Conservation (phyloP, 53 echinoderm and acorn worm genomes). For the Apostichopus leukothele region DNA sequence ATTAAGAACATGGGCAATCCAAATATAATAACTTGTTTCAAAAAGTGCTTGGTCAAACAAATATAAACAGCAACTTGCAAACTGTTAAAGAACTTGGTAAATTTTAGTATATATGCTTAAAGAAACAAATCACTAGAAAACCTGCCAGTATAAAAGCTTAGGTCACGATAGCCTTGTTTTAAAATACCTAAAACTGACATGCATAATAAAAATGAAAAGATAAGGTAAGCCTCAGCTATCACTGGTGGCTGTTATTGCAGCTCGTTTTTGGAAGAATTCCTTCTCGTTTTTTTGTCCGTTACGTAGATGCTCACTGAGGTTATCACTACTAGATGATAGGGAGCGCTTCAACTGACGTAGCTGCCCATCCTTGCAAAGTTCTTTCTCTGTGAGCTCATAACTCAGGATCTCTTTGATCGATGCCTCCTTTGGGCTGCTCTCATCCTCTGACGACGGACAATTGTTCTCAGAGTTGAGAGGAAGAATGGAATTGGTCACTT, state of each 20-base stretch:
- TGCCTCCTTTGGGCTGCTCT: constrained; percentile 42
- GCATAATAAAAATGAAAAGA: not conserved
- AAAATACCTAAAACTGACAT: not conserved
- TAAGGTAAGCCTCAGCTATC: constrained; percentile 32
- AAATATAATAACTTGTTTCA: not conserved
- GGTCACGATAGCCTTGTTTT: not conserved
- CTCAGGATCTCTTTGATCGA: constrained; percentile 10
- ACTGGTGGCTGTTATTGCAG: constrained; percentile 44
- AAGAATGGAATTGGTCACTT: constrained; percentile 47
- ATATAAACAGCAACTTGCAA: not conserved
- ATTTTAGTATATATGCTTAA: not conserved
- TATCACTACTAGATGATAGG: constrained; percentile 31
- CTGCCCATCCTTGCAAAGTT: constrained; percentile 33
- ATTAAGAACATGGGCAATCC: not conserved
- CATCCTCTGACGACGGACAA: constrained; percentile 26
- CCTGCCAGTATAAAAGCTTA: constrained; percentile 10
- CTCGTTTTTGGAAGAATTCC: constrained; percentile 49
- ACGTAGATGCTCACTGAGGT: constrained; percentile 1
- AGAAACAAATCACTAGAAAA: constrained; percentile 4
- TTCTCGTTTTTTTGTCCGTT: constrained; percentile 26
- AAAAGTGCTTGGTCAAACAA: not conserved
- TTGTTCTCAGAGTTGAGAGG: constrained; percentile 23
- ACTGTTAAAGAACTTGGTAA: not conserved
- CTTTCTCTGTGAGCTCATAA: constrained; percentile 34
- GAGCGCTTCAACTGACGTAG: constrained; percentile 42